A percentile compares a stretch with the other conserved stretches of the same genome.
Evolutionary conservation across 1,140 invertebrate genomes (phyloP).

Genomic region (Telenomus remus): DNA sequence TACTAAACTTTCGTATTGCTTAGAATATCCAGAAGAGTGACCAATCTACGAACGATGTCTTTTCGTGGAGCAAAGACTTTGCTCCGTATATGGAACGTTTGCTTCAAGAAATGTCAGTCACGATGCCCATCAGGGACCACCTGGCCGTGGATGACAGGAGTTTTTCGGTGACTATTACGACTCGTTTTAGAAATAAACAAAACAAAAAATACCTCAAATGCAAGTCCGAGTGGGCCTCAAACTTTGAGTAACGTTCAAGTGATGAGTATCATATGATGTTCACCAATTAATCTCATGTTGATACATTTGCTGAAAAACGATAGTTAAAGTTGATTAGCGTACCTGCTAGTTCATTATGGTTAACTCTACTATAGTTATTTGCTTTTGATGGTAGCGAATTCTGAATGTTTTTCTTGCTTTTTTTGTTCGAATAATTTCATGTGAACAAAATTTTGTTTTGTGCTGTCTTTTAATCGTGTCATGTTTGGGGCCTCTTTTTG

Average conservation of each 20-base stretch:
- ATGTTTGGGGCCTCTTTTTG: too few species aligned
- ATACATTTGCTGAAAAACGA: too few species aligned
- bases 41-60: conserved; percentile 74
- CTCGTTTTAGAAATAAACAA: conserved; percentile 61
- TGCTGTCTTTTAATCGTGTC: too few species aligned
- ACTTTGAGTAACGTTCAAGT: conserved; percentile 12
- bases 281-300: too few species aligned
- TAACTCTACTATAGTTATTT: too few species aligned
- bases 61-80: conserved; percentile 82
- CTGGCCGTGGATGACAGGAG: conserved; percentile 69
- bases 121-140: conserved; percentile 76
- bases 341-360: too few species aligned
- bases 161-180: conserved; percentile 77
- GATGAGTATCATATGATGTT: not conserved
- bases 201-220: not conserved
- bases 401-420: too few species aligned
- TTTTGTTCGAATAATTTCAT: too few species aligned
- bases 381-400: too few species aligned
- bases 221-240: not conserved
- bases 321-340: too few species aligned
- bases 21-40: conserved; percentile 73
- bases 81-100: conserved; percentile 85
- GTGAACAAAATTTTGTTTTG: too few species aligned
- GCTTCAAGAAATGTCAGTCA: conserved; percentile 78
- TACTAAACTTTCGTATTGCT: conserved; percentile 61